These are phyloP conservation scores for Astreopora myriophthalma DNA, from an alignment of 64 coral and sea anemone genomes.

Conservation along the genomic window DNA sequence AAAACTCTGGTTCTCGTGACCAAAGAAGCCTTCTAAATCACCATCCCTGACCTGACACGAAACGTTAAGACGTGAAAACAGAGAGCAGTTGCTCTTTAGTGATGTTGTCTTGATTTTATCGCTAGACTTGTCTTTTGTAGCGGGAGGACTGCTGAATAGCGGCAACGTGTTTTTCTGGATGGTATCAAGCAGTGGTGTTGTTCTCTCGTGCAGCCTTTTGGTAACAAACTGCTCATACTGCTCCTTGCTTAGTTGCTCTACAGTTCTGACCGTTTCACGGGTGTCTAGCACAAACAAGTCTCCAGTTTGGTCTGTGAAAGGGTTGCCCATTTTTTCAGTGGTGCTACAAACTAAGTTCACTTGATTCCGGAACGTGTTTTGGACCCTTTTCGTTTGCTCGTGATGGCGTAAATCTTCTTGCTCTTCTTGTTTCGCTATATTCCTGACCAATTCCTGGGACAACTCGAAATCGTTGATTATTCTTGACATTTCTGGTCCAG, in stretches of 20 bases:
- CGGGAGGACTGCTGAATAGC: constrained; percentile 66
- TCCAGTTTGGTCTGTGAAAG: too few relatives aligned
- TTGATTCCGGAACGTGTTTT: too few relatives aligned
- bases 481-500: constrained; percentile 27
- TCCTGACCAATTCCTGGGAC: not conserved
- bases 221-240: constrained; percentile 34
- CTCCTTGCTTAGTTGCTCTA: not conserved
- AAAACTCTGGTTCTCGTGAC: constrained; percentile 44
- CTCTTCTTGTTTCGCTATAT: constrained; percentile 10
- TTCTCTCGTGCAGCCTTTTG: constrained; percentile 61
- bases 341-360: too few relatives aligned
- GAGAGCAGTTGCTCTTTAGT: constrained; percentile 52
- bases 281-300: constrained; percentile 51
- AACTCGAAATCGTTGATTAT: constrained; percentile 15
- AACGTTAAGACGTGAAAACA: constrained; percentile 38
- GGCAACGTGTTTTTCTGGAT: constrained; percentile 79
- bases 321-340: too few relatives aligned
- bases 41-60: constrained; percentile 7
- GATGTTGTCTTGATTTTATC: constrained; percentile 55
- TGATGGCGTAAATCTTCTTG: too few relatives aligned
- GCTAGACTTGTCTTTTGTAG: constrained; percentile 61
- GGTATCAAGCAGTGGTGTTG: constrained; percentile 51
- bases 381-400: too few relatives aligned
- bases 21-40: too few relatives aligned
- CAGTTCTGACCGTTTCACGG: not conserved